A percentile compares a stretch with the other conserved stretches of the same genome.
Evolutionary conservation across 1,140 invertebrate genomes (phyloP).

Genomic region (Zaprionus taronus): DNA sequence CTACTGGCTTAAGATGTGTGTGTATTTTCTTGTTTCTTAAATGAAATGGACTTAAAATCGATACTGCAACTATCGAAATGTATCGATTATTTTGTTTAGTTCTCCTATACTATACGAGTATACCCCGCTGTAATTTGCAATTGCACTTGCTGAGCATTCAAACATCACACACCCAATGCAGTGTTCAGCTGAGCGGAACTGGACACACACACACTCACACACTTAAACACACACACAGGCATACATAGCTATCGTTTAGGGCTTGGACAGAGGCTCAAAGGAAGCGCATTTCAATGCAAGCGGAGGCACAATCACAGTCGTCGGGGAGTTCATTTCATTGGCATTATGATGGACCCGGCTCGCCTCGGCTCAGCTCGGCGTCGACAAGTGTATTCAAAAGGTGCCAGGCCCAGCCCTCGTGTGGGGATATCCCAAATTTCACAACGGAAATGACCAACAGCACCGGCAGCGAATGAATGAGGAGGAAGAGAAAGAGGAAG

Average conservation of each 20-base stretch:
- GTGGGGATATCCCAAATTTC: slow-evolving; percentile 60
- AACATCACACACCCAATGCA: slow-evolving; percentile 7
- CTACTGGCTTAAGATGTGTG: background rate
- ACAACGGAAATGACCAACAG: slow-evolving; percentile 59
- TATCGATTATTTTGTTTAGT: background rate
- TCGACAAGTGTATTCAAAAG: slow-evolving; percentile 50
- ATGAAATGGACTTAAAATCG: rapidly evolving
- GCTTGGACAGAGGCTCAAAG: slow-evolving; percentile 24
- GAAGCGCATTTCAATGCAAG: slow-evolving; percentile 28
- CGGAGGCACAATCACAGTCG: slow-evolving; percentile 19
- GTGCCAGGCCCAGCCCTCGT: slow-evolving; percentile 34
- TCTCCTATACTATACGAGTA: too few species aligned
- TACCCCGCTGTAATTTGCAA: background rate
- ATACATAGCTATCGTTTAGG: slow-evolving; percentile 31
- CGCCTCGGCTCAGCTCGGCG: slow-evolving; percentile 32
- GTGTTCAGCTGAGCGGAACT: slow-evolving; percentile 35
- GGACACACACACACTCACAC: slow-evolving; percentile 18
- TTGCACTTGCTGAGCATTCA: slow-evolving; percentile 9
- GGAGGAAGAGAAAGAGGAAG: background rate
- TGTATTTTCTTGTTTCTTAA: too few species aligned
- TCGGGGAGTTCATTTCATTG: slow-evolving; percentile 64
- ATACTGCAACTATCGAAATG: background rate
- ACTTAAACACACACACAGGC: background rate
- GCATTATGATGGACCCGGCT: slow-evolving; percentile 68
- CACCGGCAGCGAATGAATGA: background rate